Base-by-base conservation (phyloP, 2,888 invertebrate species). In the Carcina quercana region DNA sequence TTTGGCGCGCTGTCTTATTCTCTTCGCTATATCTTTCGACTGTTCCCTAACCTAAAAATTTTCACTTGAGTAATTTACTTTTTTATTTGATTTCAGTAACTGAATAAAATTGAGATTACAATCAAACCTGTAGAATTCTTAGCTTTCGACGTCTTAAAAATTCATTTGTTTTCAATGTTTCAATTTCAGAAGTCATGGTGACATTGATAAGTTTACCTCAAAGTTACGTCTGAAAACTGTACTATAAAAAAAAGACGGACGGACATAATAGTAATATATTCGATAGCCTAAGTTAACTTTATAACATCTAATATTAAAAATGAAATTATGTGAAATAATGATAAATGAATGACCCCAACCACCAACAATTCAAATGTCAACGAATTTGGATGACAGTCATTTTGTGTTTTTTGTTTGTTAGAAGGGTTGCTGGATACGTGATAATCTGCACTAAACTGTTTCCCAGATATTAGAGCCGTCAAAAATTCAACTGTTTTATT, bases 1-100 rank as follows among this genome's bases (percentile, higher is more conserved):
- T 51, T 71, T 73, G 28, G 80, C 71, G 38, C 80, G 75, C 51
- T 75, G 71, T 42, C 84, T 58, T 43, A 84, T 67, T 57, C 73
- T 75, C 52, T 75, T 80, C 8, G 84, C 84, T 31, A 85, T 78
- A 33, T 80, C 79, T 61, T 83, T 84, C 28, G 84, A 85, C 48
- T 85, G 84, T 59, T 85, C 84, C 41, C 84, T 71, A 47, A 85
- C 84, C 84, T 85, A 68, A 54, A 72, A 64, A 46, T 28, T 35
- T 29, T 29, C 34, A 49, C 44, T 49, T 40, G 35, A 31, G 15
- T 4, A 44, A 33, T 40, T 45, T 46, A 37, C 26, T 22, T 3
- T 25, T 27, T 20, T 11, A 24, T 6, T 20, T n/a, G 20, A 20
- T 20, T n/a, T 20, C 8, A 20, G 10, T 20, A 10, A 8, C 10